Evolutionary conservation across 1,140 invertebrate species (phyloP).

Genomic region (Heliconius melpomene): DNA sequence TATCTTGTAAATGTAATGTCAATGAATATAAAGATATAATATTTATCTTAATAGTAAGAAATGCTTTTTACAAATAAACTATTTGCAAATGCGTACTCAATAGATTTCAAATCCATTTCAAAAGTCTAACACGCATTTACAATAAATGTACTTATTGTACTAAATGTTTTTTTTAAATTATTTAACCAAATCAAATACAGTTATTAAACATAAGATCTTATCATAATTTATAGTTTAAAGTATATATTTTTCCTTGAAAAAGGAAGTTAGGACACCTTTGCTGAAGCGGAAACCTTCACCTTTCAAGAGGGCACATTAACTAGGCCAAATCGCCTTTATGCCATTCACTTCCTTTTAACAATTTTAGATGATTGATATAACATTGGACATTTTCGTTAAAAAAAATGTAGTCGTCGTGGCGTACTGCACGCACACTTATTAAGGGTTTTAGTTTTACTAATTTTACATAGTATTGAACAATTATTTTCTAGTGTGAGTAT

Average conservation of each 20-base stretch:
- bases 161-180: no score
- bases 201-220: no score
- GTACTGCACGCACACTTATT: no score
- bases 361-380: constrained; percentile 11
- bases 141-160: no score
- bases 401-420: not conserved
- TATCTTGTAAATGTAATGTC: no score
- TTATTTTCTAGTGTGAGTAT: not conserved
- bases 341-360: constrained; percentile 41
- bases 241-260: not conserved
- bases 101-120: no score
- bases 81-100: no score
- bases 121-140: no score
- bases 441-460: not conserved
- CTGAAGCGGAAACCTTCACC: constrained; percentile 30
- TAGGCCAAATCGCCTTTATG: constrained; percentile 31
- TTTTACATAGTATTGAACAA: not conserved
- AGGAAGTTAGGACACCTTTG: constrained; percentile 18
- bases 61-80: no score
- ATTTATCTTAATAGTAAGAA: no score
- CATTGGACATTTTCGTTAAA: not conserved
- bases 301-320: constrained; percentile 31
- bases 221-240: not conserved
- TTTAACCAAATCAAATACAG: no score
- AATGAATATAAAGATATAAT: no score